Base-by-base conservation (phyloP, 2,888 invertebrate genomes). In the Netelia inedita region DNA sequence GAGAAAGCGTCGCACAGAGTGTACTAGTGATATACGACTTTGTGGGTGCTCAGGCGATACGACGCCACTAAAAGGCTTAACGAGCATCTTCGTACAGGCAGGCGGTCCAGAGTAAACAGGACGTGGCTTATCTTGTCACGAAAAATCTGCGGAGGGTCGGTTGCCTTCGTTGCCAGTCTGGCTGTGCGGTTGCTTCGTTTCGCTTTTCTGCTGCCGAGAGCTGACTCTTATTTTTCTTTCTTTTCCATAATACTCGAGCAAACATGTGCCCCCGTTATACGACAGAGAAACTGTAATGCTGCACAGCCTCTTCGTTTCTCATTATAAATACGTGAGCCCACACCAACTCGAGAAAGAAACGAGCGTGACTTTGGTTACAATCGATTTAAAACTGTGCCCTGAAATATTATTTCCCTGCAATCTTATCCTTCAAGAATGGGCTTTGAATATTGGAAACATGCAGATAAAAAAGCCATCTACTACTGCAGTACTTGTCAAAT, bases 121-220 rank as follows among this genome's bases (percentile, higher is more conserved):
- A 93, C 93, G 93, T 93, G 93, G 93, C 93, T 93, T 93, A 93
- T 93, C 93, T 93, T 91, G 92, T 92, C 92, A 92, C 93, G 93
- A 92, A 93, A 93, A 93, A 93, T 93, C 93, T 92, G 92, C 90
- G 87, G 87, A 88, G 91, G 89, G 89, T 80, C 83, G 85, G 9
- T 89, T 89, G 89, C 88, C 88, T 88, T 87, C 86, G 87, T 55
- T 72, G 79, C 87, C 41, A 73, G 79, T 79, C 79, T 66, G 79
- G 68, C 68, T 76, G 57, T 85, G 85, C 86, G 78, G 86, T 82
- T 87, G 79, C 83, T 85, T 57, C 84, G 68, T 65, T 76, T 69
- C 50, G 78, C 85, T 79, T 75, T 82, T 79, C 79, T 79, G 75
- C 79, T 82, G 74, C 73, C 79, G 69, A 75, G 75, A 82, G 88